Conservation (phyloP, 2,797 vertebrate species). For the Enteromius radiatus region DNA sequence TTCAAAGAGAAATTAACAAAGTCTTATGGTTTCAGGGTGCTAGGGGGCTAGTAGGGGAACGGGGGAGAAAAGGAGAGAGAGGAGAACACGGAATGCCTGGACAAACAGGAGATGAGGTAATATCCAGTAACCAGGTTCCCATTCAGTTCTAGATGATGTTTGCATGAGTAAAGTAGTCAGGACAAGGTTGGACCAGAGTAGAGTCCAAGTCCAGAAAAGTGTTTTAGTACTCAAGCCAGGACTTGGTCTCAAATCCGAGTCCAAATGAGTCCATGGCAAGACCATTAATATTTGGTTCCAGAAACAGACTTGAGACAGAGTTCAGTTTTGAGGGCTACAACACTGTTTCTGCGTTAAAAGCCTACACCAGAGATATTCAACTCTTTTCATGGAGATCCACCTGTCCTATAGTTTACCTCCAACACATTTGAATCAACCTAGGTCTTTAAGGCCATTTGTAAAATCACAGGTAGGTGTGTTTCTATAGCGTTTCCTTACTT, state of each 20-base stretch:
- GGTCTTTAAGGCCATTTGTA: neutral
- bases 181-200: neutral
- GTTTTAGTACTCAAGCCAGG: neutral
- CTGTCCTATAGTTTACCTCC: neutral
- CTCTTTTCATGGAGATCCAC: neutral
- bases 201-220: neutral
- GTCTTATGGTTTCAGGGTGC: conserved; percentile 74
- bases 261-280: neutral
- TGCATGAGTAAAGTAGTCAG: neutral
- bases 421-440: neutral
- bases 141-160: neutral
- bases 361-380: neutral
- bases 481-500: too few species aligned
- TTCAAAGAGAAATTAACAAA: neutral
- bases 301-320: neutral
- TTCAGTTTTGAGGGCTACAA: neutral
- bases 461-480: neutral
- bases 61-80: conserved; percentile 83
- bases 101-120: conserved; percentile 79
- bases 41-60: conserved; percentile 77
- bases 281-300: neutral
- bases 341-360: neutral
- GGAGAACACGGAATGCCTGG: conserved; percentile 82
- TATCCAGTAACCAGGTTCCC: neutral
- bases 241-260: neutral